phyloP scores from a whole-genome alignment of 2,113 vertebrate genomes.

The Gopherus evgoodei region DNA sequence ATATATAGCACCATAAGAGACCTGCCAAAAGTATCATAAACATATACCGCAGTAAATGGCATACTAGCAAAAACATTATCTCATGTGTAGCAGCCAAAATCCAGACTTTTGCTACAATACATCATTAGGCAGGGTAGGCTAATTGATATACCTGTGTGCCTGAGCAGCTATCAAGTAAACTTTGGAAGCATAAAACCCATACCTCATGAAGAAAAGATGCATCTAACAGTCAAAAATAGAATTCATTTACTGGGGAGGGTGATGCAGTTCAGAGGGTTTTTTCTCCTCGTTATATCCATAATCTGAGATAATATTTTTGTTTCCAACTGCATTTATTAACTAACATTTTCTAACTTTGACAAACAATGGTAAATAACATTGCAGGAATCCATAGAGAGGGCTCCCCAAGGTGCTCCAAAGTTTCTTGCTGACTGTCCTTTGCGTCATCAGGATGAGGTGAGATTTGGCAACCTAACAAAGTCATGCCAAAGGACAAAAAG shows the following conservation, averaged over 20 bases:
- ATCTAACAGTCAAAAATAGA: not conserved
- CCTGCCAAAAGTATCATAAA: not conserved
- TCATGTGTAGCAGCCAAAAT: not conserved
- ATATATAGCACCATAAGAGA: not conserved
- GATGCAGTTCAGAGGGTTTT: not conserved
- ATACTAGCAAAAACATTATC: not conserved
- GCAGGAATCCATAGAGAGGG: not conserved
- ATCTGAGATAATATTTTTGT: not conserved
- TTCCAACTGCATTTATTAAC: not conserved
- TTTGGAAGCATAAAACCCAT: not conserved
- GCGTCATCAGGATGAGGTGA: not conserved
- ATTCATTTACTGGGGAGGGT: not conserved
- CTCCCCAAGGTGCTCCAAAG: not conserved
- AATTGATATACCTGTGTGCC: not conserved
- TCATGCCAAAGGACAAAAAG: not conserved
- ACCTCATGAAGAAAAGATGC: not conserved
- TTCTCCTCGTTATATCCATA: not conserved
- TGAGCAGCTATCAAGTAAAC: not conserved
- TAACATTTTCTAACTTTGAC: not conserved
- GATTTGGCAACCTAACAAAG: not conserved
- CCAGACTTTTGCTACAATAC: not conserved
- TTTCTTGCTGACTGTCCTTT: not conserved
- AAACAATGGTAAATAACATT: not conserved
- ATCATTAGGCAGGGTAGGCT: not conserved
- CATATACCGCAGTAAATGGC: not conserved